phyloP scores from a whole-genome alignment of 1,140 invertebrate genomes.

The Aradophagus sp. region DNA sequence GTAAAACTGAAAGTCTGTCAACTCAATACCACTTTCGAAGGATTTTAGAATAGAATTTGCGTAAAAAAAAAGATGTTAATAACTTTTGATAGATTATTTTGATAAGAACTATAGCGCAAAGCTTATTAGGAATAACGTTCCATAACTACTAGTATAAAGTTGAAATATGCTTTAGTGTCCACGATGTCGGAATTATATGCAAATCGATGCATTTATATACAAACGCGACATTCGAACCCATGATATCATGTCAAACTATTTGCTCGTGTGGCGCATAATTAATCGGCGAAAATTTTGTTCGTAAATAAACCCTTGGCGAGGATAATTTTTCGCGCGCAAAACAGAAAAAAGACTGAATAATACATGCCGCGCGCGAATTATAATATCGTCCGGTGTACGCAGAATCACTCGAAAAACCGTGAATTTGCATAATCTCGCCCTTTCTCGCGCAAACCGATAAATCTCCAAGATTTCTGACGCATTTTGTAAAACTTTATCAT shows the following conservation, averaged over 20 bases:
- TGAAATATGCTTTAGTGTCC: conserved; percentile 25
- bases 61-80: no score
- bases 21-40: no score
- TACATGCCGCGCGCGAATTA: conserved; percentile 27
- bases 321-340: conserved; percentile 19
- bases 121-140: conserved; percentile 9
- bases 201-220: conserved; percentile 40
- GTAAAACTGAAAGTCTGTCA: no score
- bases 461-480: no score
- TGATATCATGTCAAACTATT: conserved; percentile 29
- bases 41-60: no score
- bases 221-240: conserved; percentile 14
- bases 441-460: no score
- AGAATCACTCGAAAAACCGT: no score
- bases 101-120: no score
- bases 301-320: conserved; percentile 30
- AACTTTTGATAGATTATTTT: no score
- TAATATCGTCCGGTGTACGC: no score
- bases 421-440: no score
- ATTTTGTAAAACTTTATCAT: no score
- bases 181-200: conserved; percentile 36
- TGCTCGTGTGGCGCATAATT: conserved; percentile 20
- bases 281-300: conserved; percentile 33
- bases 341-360: conserved; percentile 20
- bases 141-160: conserved; percentile 27